Base-by-base conservation (phyloP, 2,113 vertebrate species). In the Accipiter cooperii region DNA sequence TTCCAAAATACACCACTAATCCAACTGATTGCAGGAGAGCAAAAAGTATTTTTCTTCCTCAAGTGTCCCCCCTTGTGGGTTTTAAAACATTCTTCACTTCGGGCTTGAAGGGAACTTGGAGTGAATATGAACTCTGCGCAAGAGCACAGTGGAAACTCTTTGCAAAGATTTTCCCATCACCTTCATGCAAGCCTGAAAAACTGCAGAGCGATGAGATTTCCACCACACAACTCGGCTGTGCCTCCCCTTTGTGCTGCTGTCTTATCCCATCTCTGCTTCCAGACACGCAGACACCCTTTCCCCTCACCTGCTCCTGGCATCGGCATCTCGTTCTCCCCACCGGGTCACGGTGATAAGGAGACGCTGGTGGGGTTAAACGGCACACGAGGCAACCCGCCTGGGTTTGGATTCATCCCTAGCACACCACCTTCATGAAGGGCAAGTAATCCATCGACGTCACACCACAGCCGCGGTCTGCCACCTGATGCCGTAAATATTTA, bases 401-500 rank as follows among this genome's bases (percentile, higher is more conserved):
- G 18, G n/a, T 42, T 71, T 1, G 6, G 58, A 9, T 81, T 57
- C 36, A 42, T 20, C 34, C 47, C 25, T 46, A 38, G 36, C 60
- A 77, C 25, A n/a, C 6, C n/a, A 36, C 36, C 77, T 63, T 55
- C 69, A 17, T 8, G 33, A 74, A 0, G 1, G 24, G 44, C 46
- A 66, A 26, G 34, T 60, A 38, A 54, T 24, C 33, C 47, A 29
- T 63, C 1, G 0, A n/a, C 2, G 1, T 73, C 25, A 66, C 2
- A 0, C 31, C 52, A 26, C 33, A 17, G 16, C 69, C 2, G 0
- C 0, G 1, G 20, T 40, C 52, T 60, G 34, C 33, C 44, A 36
- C 44, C 38, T 25, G 54, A 47, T 1, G 0, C 58, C 78, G 47
- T 42, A 85, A 85, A 47, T 89, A 89, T 52, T 73, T 36, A 52